phyloP scores from a whole-genome alignment of 2,888 invertebrate genomes.

The Ophioninae sp. region DNA sequence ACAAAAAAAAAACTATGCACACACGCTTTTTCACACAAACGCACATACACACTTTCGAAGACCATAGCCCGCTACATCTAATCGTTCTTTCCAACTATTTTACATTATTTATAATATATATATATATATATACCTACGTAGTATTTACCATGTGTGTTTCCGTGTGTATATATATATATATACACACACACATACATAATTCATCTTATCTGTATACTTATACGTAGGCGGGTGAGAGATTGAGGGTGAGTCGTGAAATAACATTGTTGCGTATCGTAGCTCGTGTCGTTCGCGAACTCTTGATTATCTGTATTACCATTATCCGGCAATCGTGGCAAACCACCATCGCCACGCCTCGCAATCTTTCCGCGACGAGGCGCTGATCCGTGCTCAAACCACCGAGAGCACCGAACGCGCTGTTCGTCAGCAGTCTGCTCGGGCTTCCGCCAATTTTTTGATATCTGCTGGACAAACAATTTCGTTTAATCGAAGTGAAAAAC shows the following conservation, averaged over 20 bases:
- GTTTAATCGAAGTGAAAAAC: too few relatives aligned
- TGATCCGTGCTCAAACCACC: conserved; percentile 77
- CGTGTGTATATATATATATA: conserved; percentile 49
- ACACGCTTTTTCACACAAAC: neutral
- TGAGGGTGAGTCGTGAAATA: conserved; percentile 90
- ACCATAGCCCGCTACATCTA: conserved; percentile 42
- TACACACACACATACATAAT: conserved; percentile 50
- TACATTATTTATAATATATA: conserved; percentile 54
- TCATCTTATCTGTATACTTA: conserved; percentile 71
- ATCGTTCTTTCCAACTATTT: conserved; percentile 53
- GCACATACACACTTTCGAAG: conserved; percentile 28
- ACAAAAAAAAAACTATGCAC: neutral
- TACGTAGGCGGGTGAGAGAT: conserved; percentile 91
- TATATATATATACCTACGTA: conserved; percentile 47
- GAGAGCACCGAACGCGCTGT: conserved; percentile 81
- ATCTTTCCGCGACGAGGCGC: conserved; percentile 82
- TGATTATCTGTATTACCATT: conserved; percentile 96
- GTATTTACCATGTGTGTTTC: conserved; percentile 51
- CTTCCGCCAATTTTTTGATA: conserved; percentile 84
- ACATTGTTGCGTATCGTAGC: conserved; percentile 92
- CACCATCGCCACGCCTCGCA: conserved; percentile 91
- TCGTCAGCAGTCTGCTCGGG: conserved; percentile 84
- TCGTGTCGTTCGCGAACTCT: conserved; percentile 91
- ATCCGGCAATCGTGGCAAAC: conserved; percentile 97
- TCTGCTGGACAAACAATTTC: conserved; percentile 34